These are phyloP conservation scores for Balaeniceps rex DNA, from an alignment of 2,113 vertebrate genomes.

Conservation along the genomic window DNA sequence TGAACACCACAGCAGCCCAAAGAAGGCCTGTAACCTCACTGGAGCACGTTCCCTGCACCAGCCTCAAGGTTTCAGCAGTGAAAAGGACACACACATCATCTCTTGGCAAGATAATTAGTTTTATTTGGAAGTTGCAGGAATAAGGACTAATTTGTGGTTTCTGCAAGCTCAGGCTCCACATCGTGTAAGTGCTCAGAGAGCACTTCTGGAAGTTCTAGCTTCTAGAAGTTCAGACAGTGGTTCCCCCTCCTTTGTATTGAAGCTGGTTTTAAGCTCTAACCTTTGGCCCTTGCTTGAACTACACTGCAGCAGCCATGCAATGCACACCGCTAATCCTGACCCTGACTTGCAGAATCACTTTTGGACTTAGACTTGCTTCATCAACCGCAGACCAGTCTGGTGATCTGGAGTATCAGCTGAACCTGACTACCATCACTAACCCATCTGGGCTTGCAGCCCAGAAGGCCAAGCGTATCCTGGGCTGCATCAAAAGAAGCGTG, in stretches of 20 bases:
- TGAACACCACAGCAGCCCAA: neutral
- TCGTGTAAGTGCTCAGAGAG: neutral
- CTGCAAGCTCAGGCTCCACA: neutral
- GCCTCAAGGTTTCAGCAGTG: neutral
- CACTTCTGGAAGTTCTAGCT: neutral
- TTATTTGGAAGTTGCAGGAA: neutral
- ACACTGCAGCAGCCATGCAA: neutral
- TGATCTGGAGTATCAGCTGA: neutral
- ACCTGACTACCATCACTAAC: neutral
- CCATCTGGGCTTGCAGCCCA: no score
- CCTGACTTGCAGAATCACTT: neutral
- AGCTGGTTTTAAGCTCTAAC: neutral
- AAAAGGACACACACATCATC: neutral
- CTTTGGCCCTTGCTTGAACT: neutral
- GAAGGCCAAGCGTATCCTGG: no score
- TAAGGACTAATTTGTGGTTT: neutral
- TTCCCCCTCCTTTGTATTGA: neutral
- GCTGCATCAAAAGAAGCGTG: no score
- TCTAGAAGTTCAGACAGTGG: neutral
- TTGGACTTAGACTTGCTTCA: neutral
- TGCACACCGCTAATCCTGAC: neutral
- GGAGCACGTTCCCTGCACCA: neutral
- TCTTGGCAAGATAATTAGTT: neutral
- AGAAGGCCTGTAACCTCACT: neutral
- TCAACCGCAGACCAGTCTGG: accelerated